These are phyloP conservation scores for Anguilla rostrata DNA, from an alignment of 2,113 vertebrate species.

Conservation along the genomic window DNA sequence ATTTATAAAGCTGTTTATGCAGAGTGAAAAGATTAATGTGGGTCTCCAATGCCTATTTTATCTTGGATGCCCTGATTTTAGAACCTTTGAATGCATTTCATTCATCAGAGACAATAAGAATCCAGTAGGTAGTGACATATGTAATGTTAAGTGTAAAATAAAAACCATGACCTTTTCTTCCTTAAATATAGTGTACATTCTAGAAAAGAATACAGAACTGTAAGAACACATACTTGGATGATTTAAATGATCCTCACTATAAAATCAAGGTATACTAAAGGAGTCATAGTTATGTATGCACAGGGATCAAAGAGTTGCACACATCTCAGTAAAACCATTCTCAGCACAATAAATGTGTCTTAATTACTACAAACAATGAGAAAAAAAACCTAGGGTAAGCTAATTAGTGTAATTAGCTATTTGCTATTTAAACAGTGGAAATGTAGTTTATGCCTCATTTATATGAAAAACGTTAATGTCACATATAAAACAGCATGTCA, in stretches of 20 bases:
- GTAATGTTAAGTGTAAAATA: not conserved
- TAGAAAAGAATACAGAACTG: not conserved
- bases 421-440: too few species aligned
- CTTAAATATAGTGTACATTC: not conserved
- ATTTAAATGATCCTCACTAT: not conserved
- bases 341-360: too few species aligned
- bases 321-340: too few species aligned
- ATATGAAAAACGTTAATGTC: not conserved
- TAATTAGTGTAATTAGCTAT: too few species aligned
- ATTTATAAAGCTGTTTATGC: conserved; percentile 10
- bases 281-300: too few species aligned
- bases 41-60: not conserved
- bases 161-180: not conserved
- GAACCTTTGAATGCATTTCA: not conserved
- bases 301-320: too few species aligned
- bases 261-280: too few species aligned
- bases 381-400: too few species aligned
- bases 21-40: not conserved
- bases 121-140: not conserved
- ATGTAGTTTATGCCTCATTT: not conserved
- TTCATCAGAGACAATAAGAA: not conserved
- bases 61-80: not conserved
- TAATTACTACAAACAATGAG: too few species aligned
- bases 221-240: not conserved
- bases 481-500: not conserved